These are phyloP conservation scores for Ichneumoninae sp. DNA, from an alignment of 2,888 invertebrate species.

Conservation along the genomic window DNA sequence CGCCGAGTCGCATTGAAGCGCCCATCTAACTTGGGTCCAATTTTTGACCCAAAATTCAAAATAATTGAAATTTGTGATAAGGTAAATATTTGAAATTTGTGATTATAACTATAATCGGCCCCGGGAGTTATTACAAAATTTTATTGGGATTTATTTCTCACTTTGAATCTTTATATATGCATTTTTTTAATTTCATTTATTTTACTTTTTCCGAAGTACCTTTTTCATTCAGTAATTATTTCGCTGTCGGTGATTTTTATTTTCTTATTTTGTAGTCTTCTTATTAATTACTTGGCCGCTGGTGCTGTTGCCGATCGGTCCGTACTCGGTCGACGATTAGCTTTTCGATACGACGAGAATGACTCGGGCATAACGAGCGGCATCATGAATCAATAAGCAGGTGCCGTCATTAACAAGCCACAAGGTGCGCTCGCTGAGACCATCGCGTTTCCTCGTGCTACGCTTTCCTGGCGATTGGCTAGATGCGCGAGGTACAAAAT, in stretches of 20 bases:
- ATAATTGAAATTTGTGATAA: no score
- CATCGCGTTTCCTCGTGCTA: neutral
- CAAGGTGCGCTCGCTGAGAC: constrained; percentile 55
- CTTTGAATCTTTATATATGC: neutral
- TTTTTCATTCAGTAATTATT: neutral
- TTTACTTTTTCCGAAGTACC: neutral
- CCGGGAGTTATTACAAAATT: no score
- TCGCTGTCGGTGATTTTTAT: neutral
- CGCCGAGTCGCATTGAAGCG: neutral
- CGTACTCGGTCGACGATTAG: constrained; percentile 61
- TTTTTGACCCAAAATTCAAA: neutral
- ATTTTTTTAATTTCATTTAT: neutral
- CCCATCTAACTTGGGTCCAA: neutral
- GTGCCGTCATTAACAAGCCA: constrained; percentile 57
- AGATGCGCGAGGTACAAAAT: neutral
- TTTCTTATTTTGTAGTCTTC: constrained; percentile 10
- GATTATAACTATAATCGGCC: no score
- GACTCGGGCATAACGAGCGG: constrained; percentile 28
- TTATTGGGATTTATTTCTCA: no score
- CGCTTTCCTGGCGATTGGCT: neutral
- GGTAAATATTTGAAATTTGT: neutral
- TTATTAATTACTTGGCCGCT: constrained; percentile 3
- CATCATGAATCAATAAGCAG: constrained; percentile 67
- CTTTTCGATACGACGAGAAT: constrained; percentile 58
- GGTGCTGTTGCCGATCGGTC: constrained; percentile 20